Percentiles rank a stretch among this genome's conserved stretches.
phyloP scores from a whole-genome alignment of 2,888 invertebrate species.

The Idaea straminata region DNA sequence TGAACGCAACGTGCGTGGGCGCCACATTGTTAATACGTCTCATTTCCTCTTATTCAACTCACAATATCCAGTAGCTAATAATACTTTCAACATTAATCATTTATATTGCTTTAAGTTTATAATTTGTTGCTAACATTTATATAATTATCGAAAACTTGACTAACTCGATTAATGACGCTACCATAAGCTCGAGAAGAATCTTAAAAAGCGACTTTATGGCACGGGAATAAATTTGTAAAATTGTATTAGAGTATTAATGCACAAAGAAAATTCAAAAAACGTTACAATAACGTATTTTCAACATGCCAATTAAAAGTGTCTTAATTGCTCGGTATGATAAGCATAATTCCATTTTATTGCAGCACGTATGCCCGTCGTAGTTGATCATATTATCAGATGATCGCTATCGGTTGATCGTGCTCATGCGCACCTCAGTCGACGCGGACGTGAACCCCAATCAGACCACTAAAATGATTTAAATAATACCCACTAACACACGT shows the following conservation, averaged over 20 bases:
- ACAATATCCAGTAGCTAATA: slow-evolving; percentile 57
- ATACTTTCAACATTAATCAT: slow-evolving; percentile 60
- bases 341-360: slow-evolving; percentile 53
- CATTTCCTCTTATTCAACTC: slow-evolving; percentile 66
- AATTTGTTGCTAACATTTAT: slow-evolving; percentile 11
- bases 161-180: too few species aligned
- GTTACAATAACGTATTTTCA: slow-evolving; percentile 19
- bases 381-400: slow-evolving; percentile 46
- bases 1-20: slow-evolving; percentile 55
- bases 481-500: slow-evolving; percentile 18
- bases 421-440: slow-evolving; percentile 26
- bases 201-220: neutral
- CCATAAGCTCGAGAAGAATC: too few species aligned
- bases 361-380: slow-evolving; percentile 35
- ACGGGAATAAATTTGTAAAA: neutral
- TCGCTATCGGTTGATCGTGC: slow-evolving; percentile 22
- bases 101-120: slow-evolving; percentile 29
- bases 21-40: slow-evolving; percentile 64
- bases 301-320: slow-evolving; percentile 41
- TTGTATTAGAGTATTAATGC: neutral
- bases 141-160: slow-evolving; percentile 3
- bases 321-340: slow-evolving; percentile 44
- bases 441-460: slow-evolving; percentile 25
- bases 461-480: slow-evolving; percentile 37
- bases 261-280: slow-evolving; percentile 1